Conservation (phyloP, 2,888 invertebrate species). For the Drosophila nr. perissopoda region DNA sequence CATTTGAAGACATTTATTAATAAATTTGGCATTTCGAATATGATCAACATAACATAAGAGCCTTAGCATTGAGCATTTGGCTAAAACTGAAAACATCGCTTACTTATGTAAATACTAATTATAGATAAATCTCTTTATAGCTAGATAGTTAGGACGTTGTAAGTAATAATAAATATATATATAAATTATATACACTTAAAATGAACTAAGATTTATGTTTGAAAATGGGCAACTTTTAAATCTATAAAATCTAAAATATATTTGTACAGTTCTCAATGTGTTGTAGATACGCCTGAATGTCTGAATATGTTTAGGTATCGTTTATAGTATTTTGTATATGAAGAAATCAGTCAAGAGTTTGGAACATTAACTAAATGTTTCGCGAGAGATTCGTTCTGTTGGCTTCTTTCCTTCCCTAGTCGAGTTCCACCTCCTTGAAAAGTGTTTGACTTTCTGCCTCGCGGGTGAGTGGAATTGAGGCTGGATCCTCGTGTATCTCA, state of each 20-base stretch:
- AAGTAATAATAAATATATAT: constrained; percentile 28
- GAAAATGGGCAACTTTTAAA: constrained; percentile 4
- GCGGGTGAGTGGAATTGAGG: constrained; percentile 29
- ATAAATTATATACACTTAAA: constrained; percentile 51
- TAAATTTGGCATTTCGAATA: constrained; percentile 67
- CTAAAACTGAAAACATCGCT: constrained; percentile 34
- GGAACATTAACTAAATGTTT: constrained; percentile 1
- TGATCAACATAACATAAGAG: constrained; percentile 57
- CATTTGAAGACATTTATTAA: constrained; percentile 55
- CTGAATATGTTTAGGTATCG: constrained; percentile 19
- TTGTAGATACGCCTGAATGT: constrained; percentile 36
- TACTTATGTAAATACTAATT: constrained; percentile 20
- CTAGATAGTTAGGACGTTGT: not conserved
- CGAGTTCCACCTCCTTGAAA: constrained; percentile 64
- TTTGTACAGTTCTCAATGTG: constrained; percentile 60
- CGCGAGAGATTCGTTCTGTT: constrained; percentile 12
- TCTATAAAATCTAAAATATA: constrained; percentile 27
- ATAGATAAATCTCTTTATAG: not conserved
- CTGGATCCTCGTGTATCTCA: constrained; percentile 46
- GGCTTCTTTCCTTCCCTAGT: constrained; percentile 28
- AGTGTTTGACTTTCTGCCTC: constrained; percentile 51
- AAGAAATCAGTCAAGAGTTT: constrained; percentile 55
- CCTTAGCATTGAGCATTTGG: constrained; percentile 16
- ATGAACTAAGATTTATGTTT: constrained; percentile 31
- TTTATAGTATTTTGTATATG: constrained; percentile 30